Conservation (phyloP, 2,888 invertebrate genomes). For the Protula sp. region DNA sequence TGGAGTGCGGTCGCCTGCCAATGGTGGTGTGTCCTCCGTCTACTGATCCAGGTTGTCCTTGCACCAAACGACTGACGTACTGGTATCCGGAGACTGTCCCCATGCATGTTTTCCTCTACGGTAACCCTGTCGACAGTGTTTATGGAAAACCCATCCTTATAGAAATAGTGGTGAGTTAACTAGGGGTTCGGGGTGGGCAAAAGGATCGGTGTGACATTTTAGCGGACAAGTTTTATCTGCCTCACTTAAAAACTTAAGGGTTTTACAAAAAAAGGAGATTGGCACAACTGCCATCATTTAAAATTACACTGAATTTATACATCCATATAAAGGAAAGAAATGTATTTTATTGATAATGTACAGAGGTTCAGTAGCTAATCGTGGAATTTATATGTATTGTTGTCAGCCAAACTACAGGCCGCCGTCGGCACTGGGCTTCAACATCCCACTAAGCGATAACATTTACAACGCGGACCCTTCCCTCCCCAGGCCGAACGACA, state of each 20-base stretch:
- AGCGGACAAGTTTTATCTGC: too few relatives aligned
- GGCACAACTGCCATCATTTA: too few relatives aligned
- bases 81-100: background rate
- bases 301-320: background rate
- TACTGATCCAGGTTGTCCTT: background rate
- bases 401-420: conserved; percentile 1
- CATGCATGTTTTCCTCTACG: background rate
- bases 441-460: background rate
- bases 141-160: background rate
- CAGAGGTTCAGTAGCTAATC: too few relatives aligned
- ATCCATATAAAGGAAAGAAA: background rate
- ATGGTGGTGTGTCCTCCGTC: too few relatives aligned
- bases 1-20: too few relatives aligned
- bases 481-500: background rate
- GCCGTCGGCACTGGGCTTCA: background rate
- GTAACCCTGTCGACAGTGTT: background rate
- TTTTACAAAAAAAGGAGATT: too few relatives aligned
- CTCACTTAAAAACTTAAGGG: too few relatives aligned
- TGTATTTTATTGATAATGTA: too few relatives aligned
- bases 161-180: background rate
- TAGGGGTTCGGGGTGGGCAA: too few relatives aligned
- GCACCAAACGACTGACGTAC: background rate
- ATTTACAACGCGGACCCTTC: conserved; percentile 2
- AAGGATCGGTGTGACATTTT: too few relatives aligned
- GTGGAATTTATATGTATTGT: too few relatives aligned